Base-by-base conservation (phyloP, 2,113 vertebrate genomes). In the Leucopternis melanops region DNA sequence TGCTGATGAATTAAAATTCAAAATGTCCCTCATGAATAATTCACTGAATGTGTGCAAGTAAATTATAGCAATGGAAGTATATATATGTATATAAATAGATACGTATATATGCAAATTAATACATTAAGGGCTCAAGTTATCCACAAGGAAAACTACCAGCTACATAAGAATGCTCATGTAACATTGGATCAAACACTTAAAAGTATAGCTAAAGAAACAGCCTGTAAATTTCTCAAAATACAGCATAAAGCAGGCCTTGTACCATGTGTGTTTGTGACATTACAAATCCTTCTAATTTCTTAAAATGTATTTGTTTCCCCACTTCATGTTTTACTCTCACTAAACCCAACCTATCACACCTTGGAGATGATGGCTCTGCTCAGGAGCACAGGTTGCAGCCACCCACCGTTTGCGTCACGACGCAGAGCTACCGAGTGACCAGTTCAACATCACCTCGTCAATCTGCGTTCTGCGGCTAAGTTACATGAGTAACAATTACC, bases 401-500 rank as follows among this genome's bases (percentile, higher is more conserved):
- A 50, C 95, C 90, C 92, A 65, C 82, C 34, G 66, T 18, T 32
- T 9, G 63, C 8, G 0, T 66, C 93, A 44, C 52, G 22, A 13
- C 0, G 3, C 83, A 34, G 93, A 59, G 86, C 74, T 10, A 11
- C 69, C 19, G 16, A 71, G 65, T 86, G n/a, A 85, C 69, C 88
- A 38, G 94, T 44, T 85, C 49, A 70, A 55, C 79, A 65, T 47
- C 82, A 61, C 63, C 50, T 36, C 6, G 0, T 16, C 62, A 49
- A 7, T 20, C 81, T 5, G 10, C 8, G 11, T 50, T 66, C 65
- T 47, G 81, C 18, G 4, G 94, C 72, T 81, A 77, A 95, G 96
- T 92, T 87, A 90, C 95, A 86, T 58, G 89, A 96, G 93, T 85
- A 94, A 73, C 91, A 40, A 95, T 92, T 81, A 89, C 94, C 25